Evolutionary conservation across 2,113 vertebrate genomes (phyloP).

Genomic region (Casuarius casuarius): DNA sequence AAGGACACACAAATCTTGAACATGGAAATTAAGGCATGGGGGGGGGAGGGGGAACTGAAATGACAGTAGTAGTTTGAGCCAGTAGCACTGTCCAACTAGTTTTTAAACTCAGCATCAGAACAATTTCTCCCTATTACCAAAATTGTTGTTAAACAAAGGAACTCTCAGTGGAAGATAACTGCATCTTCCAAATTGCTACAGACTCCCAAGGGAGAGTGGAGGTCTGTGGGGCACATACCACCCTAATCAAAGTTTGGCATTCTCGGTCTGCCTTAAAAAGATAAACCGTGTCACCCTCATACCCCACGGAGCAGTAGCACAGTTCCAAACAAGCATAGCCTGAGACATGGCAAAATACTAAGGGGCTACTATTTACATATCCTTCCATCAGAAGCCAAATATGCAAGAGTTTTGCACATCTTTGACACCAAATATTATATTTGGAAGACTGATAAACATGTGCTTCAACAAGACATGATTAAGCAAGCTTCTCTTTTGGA

Average conservation of each 20-base stretch:
- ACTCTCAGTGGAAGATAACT: neutral
- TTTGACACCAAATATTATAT: conserved; percentile 1
- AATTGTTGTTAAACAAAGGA: neutral
- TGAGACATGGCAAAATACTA: conserved; percentile 9
- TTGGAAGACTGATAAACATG: conserved; percentile 9
- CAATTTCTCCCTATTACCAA: neutral
- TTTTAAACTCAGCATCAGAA: neutral
- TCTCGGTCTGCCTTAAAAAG: neutral
- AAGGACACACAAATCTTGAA: neutral
- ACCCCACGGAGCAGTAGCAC: neutral
- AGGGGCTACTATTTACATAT: neutral
- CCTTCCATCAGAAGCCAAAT: neutral
- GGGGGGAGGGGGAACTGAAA: neutral
- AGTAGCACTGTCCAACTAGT: neutral
- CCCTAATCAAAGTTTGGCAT: neutral
- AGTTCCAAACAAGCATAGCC: neutral
- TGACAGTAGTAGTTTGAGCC: neutral
- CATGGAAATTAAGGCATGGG: neutral
- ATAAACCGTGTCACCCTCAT: neutral
- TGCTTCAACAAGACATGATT: neutral
- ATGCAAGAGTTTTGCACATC: accelerated
- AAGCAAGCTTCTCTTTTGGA: conserved; percentile 12
- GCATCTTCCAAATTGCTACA: neutral
- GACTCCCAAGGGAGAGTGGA: neutral
- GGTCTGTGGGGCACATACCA: neutral